Base-by-base conservation (phyloP, 1,140 invertebrate genomes). In the Ruditapes philippinarum region DNA sequence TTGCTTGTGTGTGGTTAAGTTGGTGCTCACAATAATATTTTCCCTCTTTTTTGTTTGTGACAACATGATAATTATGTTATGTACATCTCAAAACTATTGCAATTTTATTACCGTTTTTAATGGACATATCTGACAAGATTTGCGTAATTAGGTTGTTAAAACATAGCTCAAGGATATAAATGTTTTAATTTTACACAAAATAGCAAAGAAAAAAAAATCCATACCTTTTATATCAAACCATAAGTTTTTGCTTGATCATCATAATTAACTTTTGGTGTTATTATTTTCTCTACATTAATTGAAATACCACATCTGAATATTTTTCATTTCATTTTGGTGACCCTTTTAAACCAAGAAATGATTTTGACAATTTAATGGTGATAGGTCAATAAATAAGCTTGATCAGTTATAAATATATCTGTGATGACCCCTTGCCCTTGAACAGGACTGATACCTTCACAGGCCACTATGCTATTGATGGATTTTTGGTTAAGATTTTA, bases 51-150 rank as follows among this genome's bases (percentile, higher is more conserved):
- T 7, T 62, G 57, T 25, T 45, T 25, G 25, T 62, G 57, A 62
- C 57, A 62, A 28, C 25, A 28, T 62, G 28, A 62, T 62, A 62
- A 62, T 54, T 14, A 54, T 62, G 25, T 62, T 62, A 62, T n/a
- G n/a, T 62, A 28, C 57, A 25, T 62, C 57, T 62, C 28, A 11
- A 62, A 62, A 62, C 25, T 62, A n/a, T 62, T 62, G 28, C 57
- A 62, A 62, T 28, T 62, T 62, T 62, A 62, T 62, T 62, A 62
- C 57, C 28, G 22, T 62, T 62, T 62, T 62, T 62, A 62, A 62
- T 62, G 57, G 57, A 62, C 57, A 62, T 25, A 9, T 62, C n/a
- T 62, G 57, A 62, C 57, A 62, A 28, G 22, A 28, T 62, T 62
- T 62, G n/a, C n/a, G 57, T 28, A 62, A 62, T 62, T n/a, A 62